Evolutionary conservation across 2,888 invertebrate genomes (phyloP).

Genomic region (Acleris laterana): DNA sequence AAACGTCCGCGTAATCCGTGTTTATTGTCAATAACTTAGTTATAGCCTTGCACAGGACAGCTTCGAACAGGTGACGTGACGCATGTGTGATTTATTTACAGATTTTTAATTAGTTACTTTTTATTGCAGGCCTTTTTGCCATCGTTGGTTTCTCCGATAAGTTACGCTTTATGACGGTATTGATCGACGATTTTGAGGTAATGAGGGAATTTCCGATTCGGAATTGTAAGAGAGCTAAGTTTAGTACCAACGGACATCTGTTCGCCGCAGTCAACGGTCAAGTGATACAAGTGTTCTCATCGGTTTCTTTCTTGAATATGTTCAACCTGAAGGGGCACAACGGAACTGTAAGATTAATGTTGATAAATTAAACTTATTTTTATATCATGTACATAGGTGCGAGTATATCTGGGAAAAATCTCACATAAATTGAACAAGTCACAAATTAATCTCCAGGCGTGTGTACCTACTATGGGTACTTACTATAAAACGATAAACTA

Average conservation of each 20-base stretch:
- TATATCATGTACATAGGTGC: too few species aligned
- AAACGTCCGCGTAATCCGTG: slow-evolving; percentile 3
- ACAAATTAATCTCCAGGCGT: too few species aligned
- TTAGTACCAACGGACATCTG: slow-evolving; percentile 94
- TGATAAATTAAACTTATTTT: background rate
- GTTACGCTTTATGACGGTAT: slow-evolving; percentile 92
- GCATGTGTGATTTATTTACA: too few species aligned
- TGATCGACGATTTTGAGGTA: slow-evolving; percentile 93
- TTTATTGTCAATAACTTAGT: background rate
- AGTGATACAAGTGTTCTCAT: slow-evolving; percentile 93
- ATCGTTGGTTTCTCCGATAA: slow-evolving; percentile 96
- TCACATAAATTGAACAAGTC: too few species aligned
- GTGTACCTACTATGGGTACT: too few species aligned
- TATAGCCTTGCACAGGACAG: too few species aligned
- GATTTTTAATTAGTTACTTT: too few species aligned
- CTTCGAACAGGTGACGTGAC: too few species aligned
- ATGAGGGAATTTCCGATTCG: slow-evolving; percentile 89
- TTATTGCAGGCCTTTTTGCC: slow-evolving; percentile 89
- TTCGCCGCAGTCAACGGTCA: slow-evolving; percentile 95
- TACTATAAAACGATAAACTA: too few species aligned
- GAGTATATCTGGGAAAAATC: too few species aligned
- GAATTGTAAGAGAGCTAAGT: slow-evolving; percentile 90
- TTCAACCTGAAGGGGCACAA: slow-evolving; percentile 92
- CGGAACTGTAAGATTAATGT: slow-evolving; percentile 81
- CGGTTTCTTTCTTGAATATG: slow-evolving; percentile 90